These are phyloP conservation scores for Paratilapia polleni DNA, from an alignment of 2,113 vertebrate species.

Conservation along the genomic window DNA sequence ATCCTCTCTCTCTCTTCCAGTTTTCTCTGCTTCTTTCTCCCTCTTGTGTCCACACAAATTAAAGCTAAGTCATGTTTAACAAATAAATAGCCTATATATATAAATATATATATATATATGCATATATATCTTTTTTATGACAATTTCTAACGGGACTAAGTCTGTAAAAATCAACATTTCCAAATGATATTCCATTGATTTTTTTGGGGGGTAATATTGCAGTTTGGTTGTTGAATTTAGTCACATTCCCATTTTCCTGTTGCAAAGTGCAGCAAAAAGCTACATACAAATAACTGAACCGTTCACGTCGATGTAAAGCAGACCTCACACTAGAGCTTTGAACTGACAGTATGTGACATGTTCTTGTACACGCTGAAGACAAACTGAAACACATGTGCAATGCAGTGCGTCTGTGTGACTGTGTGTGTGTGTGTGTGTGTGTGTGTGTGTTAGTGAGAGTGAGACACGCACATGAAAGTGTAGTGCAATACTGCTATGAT, in stretches of 20 bases:
- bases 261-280: slow-evolving; percentile 48
- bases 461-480: slow-evolving; percentile 59
- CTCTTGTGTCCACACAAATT: slow-evolving; percentile 69
- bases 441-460: slow-evolving; percentile 37
- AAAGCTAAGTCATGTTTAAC: slow-evolving; percentile 71
- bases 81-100: slow-evolving; percentile 76
- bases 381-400: slow-evolving; percentile 57
- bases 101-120: slow-evolving; percentile 69
- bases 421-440: slow-evolving; percentile 30
- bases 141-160: slow-evolving; percentile 76
- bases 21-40: slow-evolving; percentile 71
- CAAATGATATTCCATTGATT: slow-evolving; percentile 67
- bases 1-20: slow-evolving; percentile 68
- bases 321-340: slow-evolving; percentile 60
- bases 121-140: slow-evolving; percentile 79
- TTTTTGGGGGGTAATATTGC: slow-evolving; percentile 55
- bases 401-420: slow-evolving; percentile 60
- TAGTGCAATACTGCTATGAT: slow-evolving; percentile 76
- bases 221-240: slow-evolving; percentile 69
- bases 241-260: slow-evolving; percentile 67
- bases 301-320: slow-evolving; percentile 38
- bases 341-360: slow-evolving; percentile 43
- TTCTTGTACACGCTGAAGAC: slow-evolving; percentile 27
- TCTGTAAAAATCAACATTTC: slow-evolving; percentile 74
- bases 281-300: slow-evolving; percentile 35